Evolutionary conservation across 2,113 vertebrate species (phyloP).

Genomic region (Pseudopipra pipra): DNA sequence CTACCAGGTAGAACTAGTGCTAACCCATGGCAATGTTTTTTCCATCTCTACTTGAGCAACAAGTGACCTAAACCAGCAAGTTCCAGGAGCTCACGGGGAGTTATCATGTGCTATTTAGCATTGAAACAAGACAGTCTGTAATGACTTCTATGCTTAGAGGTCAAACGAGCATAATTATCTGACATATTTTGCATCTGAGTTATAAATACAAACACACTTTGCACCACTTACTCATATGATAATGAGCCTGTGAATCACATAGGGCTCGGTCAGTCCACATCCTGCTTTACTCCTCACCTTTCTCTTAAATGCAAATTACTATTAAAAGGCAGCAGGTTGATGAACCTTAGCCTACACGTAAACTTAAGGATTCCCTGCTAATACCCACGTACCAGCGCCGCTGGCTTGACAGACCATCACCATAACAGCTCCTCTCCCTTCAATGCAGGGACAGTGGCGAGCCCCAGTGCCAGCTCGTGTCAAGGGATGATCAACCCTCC

Average conservation of each 20-base stretch:
- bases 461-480: neutral
- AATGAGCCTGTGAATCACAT: neutral
- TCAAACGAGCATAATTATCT: neutral
- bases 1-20: neutral
- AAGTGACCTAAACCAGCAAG: neutral
- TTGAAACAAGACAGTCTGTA: fast-evolving
- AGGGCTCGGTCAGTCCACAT: neutral
- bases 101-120: fast-evolving
- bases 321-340: neutral
- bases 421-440: neutral
- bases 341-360: neutral
- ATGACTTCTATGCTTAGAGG: neutral
- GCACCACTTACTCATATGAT: neutral
- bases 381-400: neutral
- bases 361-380: neutral
- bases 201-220: neutral
- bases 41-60: neutral
- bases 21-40: neutral
- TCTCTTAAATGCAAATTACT: neutral
- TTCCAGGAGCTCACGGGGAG: neutral
- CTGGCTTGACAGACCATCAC: neutral
- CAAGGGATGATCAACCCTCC: neutral
- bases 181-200: neutral
- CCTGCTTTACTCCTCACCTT: neutral
- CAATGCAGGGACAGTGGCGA: fast-evolving